These are phyloP conservation scores for Ctenosaura bakeri DNA, from an alignment of 2,797 vertebrate species.

Conservation along the genomic window DNA sequence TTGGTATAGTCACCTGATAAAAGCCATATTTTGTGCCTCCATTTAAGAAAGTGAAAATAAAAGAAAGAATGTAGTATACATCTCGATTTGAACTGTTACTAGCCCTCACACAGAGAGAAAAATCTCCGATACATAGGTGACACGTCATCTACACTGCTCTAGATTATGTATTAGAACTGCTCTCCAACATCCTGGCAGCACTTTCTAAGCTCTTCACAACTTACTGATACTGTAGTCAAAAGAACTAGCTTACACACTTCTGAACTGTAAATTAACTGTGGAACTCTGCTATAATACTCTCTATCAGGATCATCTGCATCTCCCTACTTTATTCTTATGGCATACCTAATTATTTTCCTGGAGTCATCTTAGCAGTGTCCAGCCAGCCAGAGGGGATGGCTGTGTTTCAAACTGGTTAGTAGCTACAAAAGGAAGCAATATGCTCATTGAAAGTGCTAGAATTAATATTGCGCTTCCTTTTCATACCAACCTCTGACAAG, in stretches of 20 bases:
- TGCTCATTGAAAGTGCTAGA: slow-evolving; percentile 66
- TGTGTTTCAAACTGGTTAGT: slow-evolving; percentile 71
- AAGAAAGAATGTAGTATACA: not conserved
- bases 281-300: not conserved
- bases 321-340: not conserved
- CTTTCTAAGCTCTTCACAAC: not conserved
- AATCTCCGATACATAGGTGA: not conserved
- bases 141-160: not conserved
- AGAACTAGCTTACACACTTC: not conserved
- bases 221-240: not conserved
- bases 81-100: not conserved
- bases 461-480: slow-evolving; percentile 73
- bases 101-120: not conserved
- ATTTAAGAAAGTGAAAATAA: not conserved
- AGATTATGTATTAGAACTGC: not conserved
- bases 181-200: not conserved
- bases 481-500: slow-evolving; percentile 74
- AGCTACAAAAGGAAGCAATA: slow-evolving; percentile 71
- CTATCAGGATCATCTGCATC: not conserved
- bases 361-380: not conserved
- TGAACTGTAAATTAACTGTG: not conserved
- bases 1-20: slow-evolving; percentile 26
- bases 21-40: not conserved
- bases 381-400: slow-evolving; percentile 42
- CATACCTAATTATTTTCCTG: slow-evolving; percentile 11